phyloP scores from a whole-genome alignment of 2,113 vertebrate genomes.

The Polyodon spathula region DNA sequence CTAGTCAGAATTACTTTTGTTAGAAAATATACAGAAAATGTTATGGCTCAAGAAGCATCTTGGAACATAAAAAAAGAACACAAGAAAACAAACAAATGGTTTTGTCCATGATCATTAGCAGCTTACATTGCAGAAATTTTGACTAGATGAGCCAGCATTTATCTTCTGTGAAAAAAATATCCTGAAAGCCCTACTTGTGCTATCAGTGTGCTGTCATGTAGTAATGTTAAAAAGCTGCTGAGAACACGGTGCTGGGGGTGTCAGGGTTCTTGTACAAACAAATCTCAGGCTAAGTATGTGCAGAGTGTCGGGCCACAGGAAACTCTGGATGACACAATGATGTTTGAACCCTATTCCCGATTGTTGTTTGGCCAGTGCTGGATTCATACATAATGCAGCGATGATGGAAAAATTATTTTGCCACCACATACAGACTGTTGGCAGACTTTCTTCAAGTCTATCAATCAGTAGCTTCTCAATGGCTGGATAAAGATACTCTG shows the following conservation, averaged over 20 bases:
- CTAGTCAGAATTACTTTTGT: no score
- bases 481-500: no score
- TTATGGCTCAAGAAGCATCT: background rate
- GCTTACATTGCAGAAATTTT: conserved; percentile 8
- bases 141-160: conserved; percentile 12
- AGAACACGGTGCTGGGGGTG: conserved; percentile 29
- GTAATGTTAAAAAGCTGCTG: conserved; percentile 31
- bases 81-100: conserved; percentile 4
- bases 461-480: no score
- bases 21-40: no score
- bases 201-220: conserved; percentile 21
- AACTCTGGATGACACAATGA: conserved; percentile 19
- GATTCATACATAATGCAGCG: background rate
- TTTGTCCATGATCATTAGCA: conserved; percentile 9
- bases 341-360: conserved; percentile 22
- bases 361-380: conserved; percentile 5
- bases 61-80: background rate
- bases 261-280: conserved; percentile 35
- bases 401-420: no score
- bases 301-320: conserved; percentile 26
- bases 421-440: no score
- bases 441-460: no score
- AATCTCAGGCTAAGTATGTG: conserved; percentile 33
- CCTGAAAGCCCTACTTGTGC: conserved; percentile 8
- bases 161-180: background rate